Base-by-base conservation (phyloP, 2,797 vertebrate genomes). In the Eutrigla gurnardus region DNA sequence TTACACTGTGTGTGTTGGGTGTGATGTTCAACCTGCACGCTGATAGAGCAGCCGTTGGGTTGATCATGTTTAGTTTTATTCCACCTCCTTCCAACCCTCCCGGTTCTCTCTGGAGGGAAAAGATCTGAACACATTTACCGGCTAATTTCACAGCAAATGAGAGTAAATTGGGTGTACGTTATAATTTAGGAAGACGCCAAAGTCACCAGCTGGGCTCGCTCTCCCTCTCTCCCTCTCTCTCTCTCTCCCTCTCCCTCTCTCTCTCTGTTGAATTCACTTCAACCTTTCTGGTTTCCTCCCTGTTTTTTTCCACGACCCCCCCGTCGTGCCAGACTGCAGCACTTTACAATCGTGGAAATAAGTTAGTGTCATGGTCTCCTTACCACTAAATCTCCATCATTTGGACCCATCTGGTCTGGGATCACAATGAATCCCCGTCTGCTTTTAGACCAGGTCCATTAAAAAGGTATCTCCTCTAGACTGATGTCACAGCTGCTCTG, bases 61-160 rank as follows among this genome's bases (percentile, higher is more conserved):
- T 59, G 61, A 76, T 78, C 81, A 81, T 83, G 1, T 25, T 25
- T 25, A 25, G 25, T 25, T 25, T 75, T 71, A 72, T 65, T 50
- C 43, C 43, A 62, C 75, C 85, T 70, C 63, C 55, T 42, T 65
- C 76, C 70, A 79, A 43, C 58, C 49, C 77, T 65, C 67, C 76
- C 45, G 40, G 36, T 86, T 79, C 78, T 61, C 78, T 82, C 85
- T 1, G 61, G 82, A 64, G 83, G 81, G 82, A 80, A 75, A 83
- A 78, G 70, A 87, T 86, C 81, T 89, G 91, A 93, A 92, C 89
- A 90, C 79, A 92, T 93, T 92, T 91, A 81, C 79, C 84, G 86
- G 90, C 76, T 93, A 92, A 94, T 93, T 92, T 92, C 87, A 70
- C 89, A 81, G 84, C 91, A 92, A 93, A 94, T 92, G 89, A 93